These are phyloP conservation scores for Myripristis jacobus DNA, from an alignment of 2,797 vertebrate species.

Conservation along the genomic window DNA sequence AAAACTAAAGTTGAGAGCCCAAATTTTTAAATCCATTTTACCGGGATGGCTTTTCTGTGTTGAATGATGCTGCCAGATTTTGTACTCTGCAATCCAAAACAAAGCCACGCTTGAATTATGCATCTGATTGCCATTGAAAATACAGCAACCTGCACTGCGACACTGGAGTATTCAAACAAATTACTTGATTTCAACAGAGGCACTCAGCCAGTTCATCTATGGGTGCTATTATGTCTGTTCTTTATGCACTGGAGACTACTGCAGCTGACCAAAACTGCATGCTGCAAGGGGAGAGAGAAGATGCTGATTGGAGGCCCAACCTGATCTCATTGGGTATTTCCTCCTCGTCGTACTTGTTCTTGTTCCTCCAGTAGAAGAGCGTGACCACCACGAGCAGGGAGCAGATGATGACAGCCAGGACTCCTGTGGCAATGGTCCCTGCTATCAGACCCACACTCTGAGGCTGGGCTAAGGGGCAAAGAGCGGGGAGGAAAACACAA, in stretches of 20 bases:
- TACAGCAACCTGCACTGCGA: background rate
- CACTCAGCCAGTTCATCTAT: background rate
- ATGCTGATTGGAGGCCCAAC: slow-evolving; percentile 69
- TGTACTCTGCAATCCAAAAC: background rate
- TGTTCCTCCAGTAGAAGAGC: slow-evolving; percentile 97
- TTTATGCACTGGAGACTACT: background rate
- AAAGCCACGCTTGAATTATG: background rate
- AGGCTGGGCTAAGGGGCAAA: slow-evolving; percentile 87
- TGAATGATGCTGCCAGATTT: background rate
- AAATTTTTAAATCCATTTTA: slow-evolving; percentile 47
- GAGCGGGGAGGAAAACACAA: background rate
- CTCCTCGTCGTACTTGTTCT: slow-evolving; percentile 97
- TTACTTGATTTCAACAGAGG: background rate
- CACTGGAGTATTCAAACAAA: background rate
- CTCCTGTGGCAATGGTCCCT: slow-evolving; percentile 90
- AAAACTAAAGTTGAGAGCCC: slow-evolving; percentile 29
- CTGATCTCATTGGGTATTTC: slow-evolving; percentile 99
- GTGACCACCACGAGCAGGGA: slow-evolving; percentile 89
- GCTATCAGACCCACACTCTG: slow-evolving; percentile 93
- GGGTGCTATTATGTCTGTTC: slow-evolving; percentile 7
- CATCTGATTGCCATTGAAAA: slow-evolving; percentile 1
- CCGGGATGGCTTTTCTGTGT: slow-evolving; percentile 1
- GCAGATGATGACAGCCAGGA: slow-evolving; percentile 89
- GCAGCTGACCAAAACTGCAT: background rate
- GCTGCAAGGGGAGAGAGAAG: background rate